phyloP scores from a whole-genome alignment of 2,888 invertebrate species.

The Hydrotaea cyrtoneurina region DNA sequence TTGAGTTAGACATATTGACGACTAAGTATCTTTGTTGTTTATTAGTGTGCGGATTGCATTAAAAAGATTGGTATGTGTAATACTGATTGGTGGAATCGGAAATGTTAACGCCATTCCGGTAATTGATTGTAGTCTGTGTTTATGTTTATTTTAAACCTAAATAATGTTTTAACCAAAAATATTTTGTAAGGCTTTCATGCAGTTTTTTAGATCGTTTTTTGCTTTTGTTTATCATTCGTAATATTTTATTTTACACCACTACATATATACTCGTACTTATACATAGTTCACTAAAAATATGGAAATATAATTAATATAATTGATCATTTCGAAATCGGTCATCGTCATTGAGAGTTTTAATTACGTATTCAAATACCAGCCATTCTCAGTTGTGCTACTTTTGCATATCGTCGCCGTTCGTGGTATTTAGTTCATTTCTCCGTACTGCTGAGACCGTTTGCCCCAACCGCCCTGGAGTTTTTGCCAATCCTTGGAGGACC shows the following conservation, averaged over 20 bases:
- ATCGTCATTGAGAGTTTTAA: background rate
- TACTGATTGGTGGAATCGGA: background rate
- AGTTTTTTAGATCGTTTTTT: constrained; percentile 42
- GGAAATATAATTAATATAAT: constrained; percentile 31
- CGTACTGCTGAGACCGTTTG: constrained; percentile 72
- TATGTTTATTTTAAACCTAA: background rate
- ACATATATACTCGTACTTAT: constrained; percentile 39
- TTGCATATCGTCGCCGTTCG: background rate
- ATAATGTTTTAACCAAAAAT: background rate
- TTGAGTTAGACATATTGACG: background rate
- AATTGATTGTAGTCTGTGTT: background rate
- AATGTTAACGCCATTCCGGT: background rate
- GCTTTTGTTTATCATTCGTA: constrained; percentile 32
- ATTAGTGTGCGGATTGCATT: constrained; percentile 5
- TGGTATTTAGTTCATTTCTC: constrained; percentile 58
- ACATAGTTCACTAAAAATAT: constrained; percentile 8
- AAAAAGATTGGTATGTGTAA: background rate
- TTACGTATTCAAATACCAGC: constrained; percentile 43
- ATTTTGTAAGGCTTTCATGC: constrained; percentile 60
- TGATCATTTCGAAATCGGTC: constrained; percentile 41
- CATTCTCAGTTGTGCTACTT: background rate
- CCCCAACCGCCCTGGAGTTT: constrained; percentile 81
- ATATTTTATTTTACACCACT: constrained; percentile 19
- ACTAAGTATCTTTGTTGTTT: constrained; percentile 11
- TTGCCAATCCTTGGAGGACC: constrained; percentile 80